Conservation (phyloP, 1,140 invertebrate species). For the Parapsyche elsis region DNA sequence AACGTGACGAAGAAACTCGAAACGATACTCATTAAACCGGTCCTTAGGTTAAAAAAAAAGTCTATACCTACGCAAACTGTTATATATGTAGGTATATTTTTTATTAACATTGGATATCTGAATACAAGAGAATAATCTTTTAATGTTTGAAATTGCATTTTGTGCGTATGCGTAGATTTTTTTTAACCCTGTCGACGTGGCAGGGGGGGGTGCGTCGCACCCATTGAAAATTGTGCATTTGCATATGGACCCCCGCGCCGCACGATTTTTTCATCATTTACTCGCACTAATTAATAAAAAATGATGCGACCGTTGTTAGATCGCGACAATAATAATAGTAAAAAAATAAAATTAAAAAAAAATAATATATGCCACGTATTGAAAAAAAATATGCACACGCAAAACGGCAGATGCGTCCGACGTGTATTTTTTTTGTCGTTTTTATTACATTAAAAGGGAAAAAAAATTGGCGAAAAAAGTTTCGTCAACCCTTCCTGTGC, state of each 20-base stretch:
- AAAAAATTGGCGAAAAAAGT: too few species aligned
- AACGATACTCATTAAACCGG: neutral
- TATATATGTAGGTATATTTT: too few species aligned
- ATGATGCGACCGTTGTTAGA: slow-evolving; percentile 50
- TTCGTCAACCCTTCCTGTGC: too few species aligned
- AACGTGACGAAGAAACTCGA: neutral
- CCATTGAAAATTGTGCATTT: slow-evolving; percentile 40
- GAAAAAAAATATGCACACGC: neutral
- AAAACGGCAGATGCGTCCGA: slow-evolving; percentile 2
- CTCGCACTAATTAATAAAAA: slow-evolving; percentile 53
- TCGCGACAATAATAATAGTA: slow-evolving; percentile 17
- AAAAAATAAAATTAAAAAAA: slow-evolving; percentile 33
- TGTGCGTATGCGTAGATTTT: neutral
- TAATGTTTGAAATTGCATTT: too few species aligned
- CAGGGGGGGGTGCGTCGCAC: slow-evolving; percentile 2
- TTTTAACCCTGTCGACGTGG: neutral
- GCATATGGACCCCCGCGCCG: slow-evolving; percentile 50
- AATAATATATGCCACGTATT: slow-evolving; percentile 16
- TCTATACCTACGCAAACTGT: too few species aligned
- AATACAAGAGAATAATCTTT: too few species aligned
- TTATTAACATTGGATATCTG: too few species aligned
- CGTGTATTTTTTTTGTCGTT: too few species aligned
- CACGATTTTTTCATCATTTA: slow-evolving; percentile 48
- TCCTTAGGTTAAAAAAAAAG: neutral
- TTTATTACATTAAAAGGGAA: too few species aligned